Base-by-base conservation (phyloP, 1,140 invertebrate species). In the Whitmania pigra region DNA sequence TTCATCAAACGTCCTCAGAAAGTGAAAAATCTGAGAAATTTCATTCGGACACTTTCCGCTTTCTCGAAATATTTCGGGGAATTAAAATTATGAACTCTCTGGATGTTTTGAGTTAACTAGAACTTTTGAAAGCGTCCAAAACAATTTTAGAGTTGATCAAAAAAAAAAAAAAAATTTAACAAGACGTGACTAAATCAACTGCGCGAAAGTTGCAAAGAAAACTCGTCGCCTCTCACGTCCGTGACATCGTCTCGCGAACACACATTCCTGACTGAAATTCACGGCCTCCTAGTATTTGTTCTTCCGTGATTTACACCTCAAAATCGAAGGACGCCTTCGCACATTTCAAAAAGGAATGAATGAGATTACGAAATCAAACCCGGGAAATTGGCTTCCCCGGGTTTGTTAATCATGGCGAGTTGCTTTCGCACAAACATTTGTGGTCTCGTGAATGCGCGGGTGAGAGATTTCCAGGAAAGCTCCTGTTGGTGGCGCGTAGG, bases 31-130 rank as follows among this genome's bases (percentile, higher is more conserved):
- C 43, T 49, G 43, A 49, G 43, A 49, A 49, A 5, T 49, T 49
- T 49, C 43, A 49, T 49, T 17, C 43, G 15, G 31, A 36, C 31
- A 36, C n/a, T 36, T 36, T 36, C 2, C 9, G 25, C 2, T 57
- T 57, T 57, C 54, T 57, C 54, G n/a, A 57, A 57, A 57, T 57
- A n/a, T 57, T 57, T 57, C n/a, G n/a, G 9, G 2, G 20, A 57
- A 57, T 4, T 57, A 57, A 57, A 25, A 22, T 6, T 18, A 7
- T 25, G 22, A 63, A 63, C 9, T 22, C 22, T 63, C 9, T n/a
- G n/a, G n/a, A 63, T 6, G 22, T 18, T 18, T 18, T 63, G 9
- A 63, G 11, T 11, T 1, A 13, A 18, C 57, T 3, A 63, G 7
- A 2, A 15, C 11, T 20, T 11, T 31, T 13, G 57, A 63, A 4